Evolutionary conservation across 2,113 vertebrate species (phyloP).

Genomic region (Colistium nudipinnis): DNA sequence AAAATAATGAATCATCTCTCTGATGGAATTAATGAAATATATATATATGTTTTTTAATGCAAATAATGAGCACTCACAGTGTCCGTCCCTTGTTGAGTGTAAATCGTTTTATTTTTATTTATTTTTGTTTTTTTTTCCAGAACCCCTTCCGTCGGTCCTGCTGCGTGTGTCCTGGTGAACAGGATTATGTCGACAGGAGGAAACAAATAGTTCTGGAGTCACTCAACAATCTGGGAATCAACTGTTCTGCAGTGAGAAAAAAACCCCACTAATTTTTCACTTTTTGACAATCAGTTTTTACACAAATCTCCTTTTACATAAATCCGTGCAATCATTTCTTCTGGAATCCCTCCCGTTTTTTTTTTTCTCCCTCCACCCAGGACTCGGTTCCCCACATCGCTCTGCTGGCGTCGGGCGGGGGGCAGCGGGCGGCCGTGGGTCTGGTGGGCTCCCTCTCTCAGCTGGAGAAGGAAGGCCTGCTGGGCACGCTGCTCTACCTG

Average conservation of each 20-base stretch:
- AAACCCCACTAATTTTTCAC: too few species aligned
- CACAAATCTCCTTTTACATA: not conserved
- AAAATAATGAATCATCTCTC: too few species aligned
- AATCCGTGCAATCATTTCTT: too few species aligned
- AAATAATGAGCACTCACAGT: too few species aligned
- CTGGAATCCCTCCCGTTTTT: too few species aligned
- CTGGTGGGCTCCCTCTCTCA: slow-evolving; percentile 70
- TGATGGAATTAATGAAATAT: too few species aligned
- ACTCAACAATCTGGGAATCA: slow-evolving; percentile 45
- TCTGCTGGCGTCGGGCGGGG: slow-evolving; percentile 76
- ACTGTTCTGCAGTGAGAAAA: slow-evolving; percentile 45
- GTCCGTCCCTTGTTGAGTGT: not conserved
- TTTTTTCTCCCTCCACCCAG: slow-evolving; percentile 21
- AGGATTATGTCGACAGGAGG: slow-evolving; percentile 52
- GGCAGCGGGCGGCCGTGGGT: slow-evolving; percentile 73
- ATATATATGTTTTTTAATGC: not conserved
- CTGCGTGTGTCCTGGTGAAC: slow-evolving; percentile 55
- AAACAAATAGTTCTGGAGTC: slow-evolving; percentile 50
- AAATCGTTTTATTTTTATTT: not conserved
- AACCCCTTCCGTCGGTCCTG: slow-evolving; percentile 24
- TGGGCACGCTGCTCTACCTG: slow-evolving; percentile 77
- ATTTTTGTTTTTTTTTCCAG: too few species aligned
- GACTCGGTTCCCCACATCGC: slow-evolving; percentile 68
- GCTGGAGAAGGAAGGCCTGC: slow-evolving; percentile 61
- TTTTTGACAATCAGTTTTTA: too few species aligned